Evolutionary conservation across 2,113 vertebrate genomes (phyloP).

Genomic region (Vanacampus margaritifer): DNA sequence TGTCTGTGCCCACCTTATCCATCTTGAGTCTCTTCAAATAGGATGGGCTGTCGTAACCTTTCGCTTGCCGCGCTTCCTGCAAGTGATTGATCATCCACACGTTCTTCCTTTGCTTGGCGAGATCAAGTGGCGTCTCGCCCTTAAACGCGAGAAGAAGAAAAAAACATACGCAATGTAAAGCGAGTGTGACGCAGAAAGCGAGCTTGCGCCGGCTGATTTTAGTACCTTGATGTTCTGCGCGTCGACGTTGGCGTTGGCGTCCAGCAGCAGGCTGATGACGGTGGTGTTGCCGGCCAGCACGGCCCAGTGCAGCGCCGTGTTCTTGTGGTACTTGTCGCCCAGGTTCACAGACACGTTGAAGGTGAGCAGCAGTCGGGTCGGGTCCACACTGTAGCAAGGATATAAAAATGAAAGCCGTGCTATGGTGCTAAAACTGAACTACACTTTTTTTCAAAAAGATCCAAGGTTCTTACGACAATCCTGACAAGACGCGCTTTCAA

Average conservation of each 20-base stretch:
- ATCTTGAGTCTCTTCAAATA: conserved; percentile 95
- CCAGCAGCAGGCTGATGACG: conserved; percentile 96
- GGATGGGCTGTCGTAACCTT: conserved; percentile 95
- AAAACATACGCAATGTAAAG: not conserved
- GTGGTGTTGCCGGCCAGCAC: conserved; percentile 98
- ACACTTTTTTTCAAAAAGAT: too few species aligned
- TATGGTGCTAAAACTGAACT: not conserved
- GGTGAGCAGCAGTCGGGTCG: conserved; percentile 92
- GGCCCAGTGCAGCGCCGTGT: conserved; percentile 97
- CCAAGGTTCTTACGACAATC: too few species aligned
- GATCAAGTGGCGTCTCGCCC: conserved; percentile 95
- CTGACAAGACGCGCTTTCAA: too few species aligned
- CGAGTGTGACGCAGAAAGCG: not conserved
- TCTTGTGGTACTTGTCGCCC: conserved; percentile 99
- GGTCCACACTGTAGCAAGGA: conserved; percentile 83
- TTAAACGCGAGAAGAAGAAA: conserved; percentile 41
- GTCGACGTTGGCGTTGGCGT: conserved; percentile 94
- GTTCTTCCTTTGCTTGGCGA: conserved; percentile 98
- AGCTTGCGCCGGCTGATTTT: not conserved
- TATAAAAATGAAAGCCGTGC: not conserved
- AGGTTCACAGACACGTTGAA: conserved; percentile 98
- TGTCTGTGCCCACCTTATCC: conserved; percentile 82
- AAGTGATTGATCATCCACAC: conserved; percentile 99
- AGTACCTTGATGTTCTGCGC: conserved; percentile 96
- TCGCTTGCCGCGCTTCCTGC: conserved; percentile 96